phyloP scores from a whole-genome alignment of 2,113 vertebrate species.

The Anguilla japonica region DNA sequence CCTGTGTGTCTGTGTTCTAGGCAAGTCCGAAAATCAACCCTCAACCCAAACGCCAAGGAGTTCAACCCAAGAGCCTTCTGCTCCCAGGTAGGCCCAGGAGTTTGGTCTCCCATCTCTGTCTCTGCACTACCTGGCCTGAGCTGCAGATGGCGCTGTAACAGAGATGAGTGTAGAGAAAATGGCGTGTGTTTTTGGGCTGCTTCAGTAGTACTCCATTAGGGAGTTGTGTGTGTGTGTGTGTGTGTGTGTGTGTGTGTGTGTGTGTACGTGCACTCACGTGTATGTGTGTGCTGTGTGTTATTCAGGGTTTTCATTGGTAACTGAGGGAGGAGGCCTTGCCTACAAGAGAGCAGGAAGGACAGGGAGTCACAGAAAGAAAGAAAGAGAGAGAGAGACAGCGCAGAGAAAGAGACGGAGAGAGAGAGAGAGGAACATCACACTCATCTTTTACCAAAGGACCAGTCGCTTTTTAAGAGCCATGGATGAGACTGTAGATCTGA shows the following conservation, averaged over 20 bases:
- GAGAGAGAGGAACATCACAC: no score
- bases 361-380: not conserved
- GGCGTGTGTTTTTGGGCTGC: no score
- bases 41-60: constrained; percentile 97
- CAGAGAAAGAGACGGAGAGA: no score
- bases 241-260: no score
- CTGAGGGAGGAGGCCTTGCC: not conserved
- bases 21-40: constrained; percentile 95
- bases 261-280: no score
- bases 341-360: not conserved
- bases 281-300: not conserved
- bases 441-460: no score
- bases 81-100: constrained; percentile 76
- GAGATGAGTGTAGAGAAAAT: no score
- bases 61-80: constrained; percentile 93
- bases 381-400: not conserved
- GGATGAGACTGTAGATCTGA: no score
- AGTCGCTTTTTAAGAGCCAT: no score
- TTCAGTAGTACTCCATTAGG: no score
- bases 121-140: not conserved
- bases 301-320: not conserved
- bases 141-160: no score
- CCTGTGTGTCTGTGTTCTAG: constrained; percentile 62
- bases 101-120: not conserved
- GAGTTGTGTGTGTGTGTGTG: no score